Conservation (phyloP, 2,797 vertebrate genomes). For the Myripristis jacobus region DNA sequence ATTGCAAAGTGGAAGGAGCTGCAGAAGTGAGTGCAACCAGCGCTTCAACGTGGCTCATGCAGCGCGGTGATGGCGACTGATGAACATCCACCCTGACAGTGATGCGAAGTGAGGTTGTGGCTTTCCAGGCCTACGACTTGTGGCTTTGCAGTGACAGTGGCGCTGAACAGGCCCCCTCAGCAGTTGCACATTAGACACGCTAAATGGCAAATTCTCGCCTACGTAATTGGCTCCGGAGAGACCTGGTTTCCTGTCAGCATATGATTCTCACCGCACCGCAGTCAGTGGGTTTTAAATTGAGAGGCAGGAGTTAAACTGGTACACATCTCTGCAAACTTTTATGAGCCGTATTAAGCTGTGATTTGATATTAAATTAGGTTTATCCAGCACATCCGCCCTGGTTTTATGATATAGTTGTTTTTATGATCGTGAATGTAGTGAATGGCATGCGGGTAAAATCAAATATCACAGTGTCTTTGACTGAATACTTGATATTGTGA, state of each 20-base stretch:
- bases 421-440: too few species aligned
- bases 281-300: conserved; percentile 46
- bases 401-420: conserved; percentile 14
- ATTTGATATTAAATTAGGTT: conserved; percentile 27
- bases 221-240: conserved; percentile 77
- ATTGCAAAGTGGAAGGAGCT: conserved; percentile 6
- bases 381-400: conserved; percentile 4
- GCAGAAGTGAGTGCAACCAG: background rate
- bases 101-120: conserved; percentile 29
- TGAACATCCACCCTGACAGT: conserved; percentile 13
- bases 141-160: conserved; percentile 45
- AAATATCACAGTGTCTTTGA: too few species aligned
- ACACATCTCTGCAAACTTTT: conserved; percentile 42
- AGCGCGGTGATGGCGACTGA: conserved; percentile 5
- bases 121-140: conserved; percentile 38
- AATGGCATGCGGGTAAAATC: too few species aligned
- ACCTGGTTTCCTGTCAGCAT: conserved; percentile 66
- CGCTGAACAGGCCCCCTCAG: conserved; percentile 58
- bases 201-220: conserved; percentile 75
- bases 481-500: too few species aligned
- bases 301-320: conserved; percentile 36
- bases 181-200: conserved; percentile 77
- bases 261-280: conserved; percentile 37
- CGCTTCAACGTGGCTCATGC: background rate
- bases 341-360: conserved; percentile 28